Base-by-base conservation (phyloP, 2,113 vertebrate genomes). In the Apistogramma diplotaenia region DNA sequence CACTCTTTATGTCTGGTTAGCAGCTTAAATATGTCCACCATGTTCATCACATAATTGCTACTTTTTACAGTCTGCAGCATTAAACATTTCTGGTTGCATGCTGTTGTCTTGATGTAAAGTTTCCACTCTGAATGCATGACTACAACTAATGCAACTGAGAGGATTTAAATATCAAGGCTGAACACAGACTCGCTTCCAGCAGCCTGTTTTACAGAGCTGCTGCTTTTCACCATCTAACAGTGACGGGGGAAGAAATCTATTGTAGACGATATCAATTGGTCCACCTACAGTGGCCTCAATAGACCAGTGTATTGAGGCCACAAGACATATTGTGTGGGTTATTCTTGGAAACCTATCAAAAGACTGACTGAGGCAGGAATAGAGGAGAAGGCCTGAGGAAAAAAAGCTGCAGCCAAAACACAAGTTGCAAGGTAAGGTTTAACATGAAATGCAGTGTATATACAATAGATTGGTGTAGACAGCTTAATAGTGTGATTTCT, bases 311-410 rank as follows among this genome's bases (percentile, higher is more conserved):
- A 82, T 76, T 80, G 72, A 85, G 83, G 76, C 65, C 85, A 85
- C 59, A 15, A 49, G 70, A 83, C 55, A 87, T 21, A 54, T 18
- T 16, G 70, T 78, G 58, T 46, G 78, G 51, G 72, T 78, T 87
- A 87, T 85, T 88, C 84, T 89, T 79, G 78, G 91, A 87, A 87
- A 82, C 60, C 25, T 18, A 78, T 79, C 82, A 85, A 89, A 79
- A 62, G 16, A 78, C 29, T 55, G 35, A 81, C 49, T 62, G 61
- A 29, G 73, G 55, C n/a, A 53, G 49, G 53, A 86, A 43, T n/a
- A 55, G 8, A 85, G 18, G 62, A 83, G 78, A 84, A 75, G 62
- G 43, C 51, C n/a, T 80, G 71, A 55, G 51, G 29, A n/a, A 56
- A 67, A 0, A 7, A 46, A 70, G 10, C 7, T 35, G 33, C 9